Percentiles rank a stretch among this genome's conserved stretches.
Evolutionary conservation across 2,797 vertebrate genomes (phyloP).

Genomic region (Schizopygopsis pylzovi): DNA sequence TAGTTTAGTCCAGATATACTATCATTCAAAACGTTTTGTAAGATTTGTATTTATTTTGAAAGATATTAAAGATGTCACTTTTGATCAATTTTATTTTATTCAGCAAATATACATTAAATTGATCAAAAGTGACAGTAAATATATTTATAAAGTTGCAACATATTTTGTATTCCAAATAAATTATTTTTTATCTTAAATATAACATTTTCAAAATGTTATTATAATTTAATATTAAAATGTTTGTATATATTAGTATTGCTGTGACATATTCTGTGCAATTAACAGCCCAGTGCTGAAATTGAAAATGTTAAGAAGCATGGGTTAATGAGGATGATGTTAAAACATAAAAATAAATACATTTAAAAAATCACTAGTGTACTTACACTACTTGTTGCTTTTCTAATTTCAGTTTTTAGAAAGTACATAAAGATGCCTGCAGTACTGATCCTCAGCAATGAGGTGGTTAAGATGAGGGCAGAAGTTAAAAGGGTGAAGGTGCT

Average conservation of each 20-base stretch:
- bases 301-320: neutral
- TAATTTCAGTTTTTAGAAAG: neutral
- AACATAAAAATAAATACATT: neutral
- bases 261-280: neutral
- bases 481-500: constrained; percentile 89
- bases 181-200: too few species aligned
- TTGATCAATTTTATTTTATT: too few species aligned
- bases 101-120: too few species aligned
- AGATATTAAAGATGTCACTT: neutral
- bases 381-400: neutral
- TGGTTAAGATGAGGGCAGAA: constrained; percentile 96
- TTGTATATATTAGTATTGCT: neutral
- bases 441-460: constrained; percentile 84
- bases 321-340: neutral
- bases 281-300: neutral
- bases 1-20: neutral
- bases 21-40: neutral
- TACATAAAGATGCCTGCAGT: constrained; percentile 60
- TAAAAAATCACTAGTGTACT: neutral
- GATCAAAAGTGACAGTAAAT: too few species aligned
- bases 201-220: too few species aligned
- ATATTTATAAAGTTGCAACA: too few species aligned
- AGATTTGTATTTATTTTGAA: neutral
- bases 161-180: too few species aligned
- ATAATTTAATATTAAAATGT: too few species aligned